These are phyloP conservation scores for Parnassius smintheus DNA, from an alignment of 2,888 invertebrate genomes.

Conservation along the genomic window DNA sequence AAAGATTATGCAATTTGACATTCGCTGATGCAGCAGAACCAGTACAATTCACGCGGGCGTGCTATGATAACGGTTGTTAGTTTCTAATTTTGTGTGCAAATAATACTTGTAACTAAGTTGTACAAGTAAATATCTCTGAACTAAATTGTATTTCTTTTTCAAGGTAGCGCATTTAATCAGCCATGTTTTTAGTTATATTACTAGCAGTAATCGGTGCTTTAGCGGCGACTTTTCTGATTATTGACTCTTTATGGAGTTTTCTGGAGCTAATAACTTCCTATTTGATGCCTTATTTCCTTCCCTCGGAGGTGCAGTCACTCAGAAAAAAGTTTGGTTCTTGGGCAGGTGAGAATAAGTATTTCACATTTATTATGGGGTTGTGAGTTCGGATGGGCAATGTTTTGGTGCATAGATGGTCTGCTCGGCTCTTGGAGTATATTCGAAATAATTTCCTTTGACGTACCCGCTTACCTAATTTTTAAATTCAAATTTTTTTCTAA, in stretches of 20 bases:
- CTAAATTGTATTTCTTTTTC: background rate
- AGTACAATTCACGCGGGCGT: slow-evolving; percentile 43
- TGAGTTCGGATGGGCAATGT: slow-evolving; percentile 7
- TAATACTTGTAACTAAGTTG: background rate
- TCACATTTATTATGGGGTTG: slow-evolving; percentile 4
- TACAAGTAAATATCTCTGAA: background rate
- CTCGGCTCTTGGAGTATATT: slow-evolving; percentile 5
- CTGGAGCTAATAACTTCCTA: slow-evolving; percentile 81
- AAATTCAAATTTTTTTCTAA: background rate
- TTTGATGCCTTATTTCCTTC: slow-evolving; percentile 85
- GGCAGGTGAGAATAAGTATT: slow-evolving; percentile 86
- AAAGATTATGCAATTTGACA: slow-evolving; percentile 30
- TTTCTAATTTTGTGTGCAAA: background rate
- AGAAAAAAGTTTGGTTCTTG: slow-evolving; percentile 89
- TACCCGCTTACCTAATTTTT: background rate
- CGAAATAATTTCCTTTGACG: slow-evolving; percentile 8
- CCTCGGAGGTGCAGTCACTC: slow-evolving; percentile 81
- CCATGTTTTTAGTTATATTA: slow-evolving; percentile 41
- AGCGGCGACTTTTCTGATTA: slow-evolving; percentile 67
- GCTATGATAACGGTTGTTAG: slow-evolving; percentile 36
- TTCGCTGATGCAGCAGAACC: slow-evolving; percentile 33
- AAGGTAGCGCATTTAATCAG: slow-evolving; percentile 19
- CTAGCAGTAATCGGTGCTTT: slow-evolving; percentile 78
- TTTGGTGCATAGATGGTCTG: background rate
- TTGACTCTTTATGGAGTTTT: slow-evolving; percentile 83